phyloP scores from a whole-genome alignment of 2,113 vertebrate genomes.

The Fregata magnificens region DNA sequence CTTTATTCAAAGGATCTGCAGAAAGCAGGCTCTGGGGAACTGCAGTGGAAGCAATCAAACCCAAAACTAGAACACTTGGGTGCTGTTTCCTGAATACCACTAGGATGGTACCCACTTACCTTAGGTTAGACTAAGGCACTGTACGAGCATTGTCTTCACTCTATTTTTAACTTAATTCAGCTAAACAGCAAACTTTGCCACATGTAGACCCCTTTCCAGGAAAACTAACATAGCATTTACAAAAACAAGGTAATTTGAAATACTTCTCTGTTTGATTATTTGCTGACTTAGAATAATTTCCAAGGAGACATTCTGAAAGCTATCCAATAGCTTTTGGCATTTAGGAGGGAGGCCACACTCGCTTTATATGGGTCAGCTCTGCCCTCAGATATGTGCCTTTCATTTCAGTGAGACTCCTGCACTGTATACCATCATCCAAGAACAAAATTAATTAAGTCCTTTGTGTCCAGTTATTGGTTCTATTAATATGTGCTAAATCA shows the following conservation, averaged over 20 bases:
- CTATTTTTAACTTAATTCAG: neutral
- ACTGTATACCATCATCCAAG: neutral
- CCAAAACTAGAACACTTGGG: neutral
- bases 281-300: conserved; percentile 5
- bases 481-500: neutral
- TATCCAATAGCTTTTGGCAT: neutral
- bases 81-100: neutral
- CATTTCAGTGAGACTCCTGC: neutral
- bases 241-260: conserved; percentile 14
- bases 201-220: neutral
- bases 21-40: neutral
- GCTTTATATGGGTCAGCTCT: neutral
- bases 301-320: neutral
- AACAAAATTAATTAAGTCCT: conserved; percentile 1
- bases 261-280: neutral
- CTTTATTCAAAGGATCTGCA: neutral
- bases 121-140: neutral
- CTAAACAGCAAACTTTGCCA: neutral
- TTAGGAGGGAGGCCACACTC: neutral
- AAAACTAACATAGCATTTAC: neutral
- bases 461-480: neutral
- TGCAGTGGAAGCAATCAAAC: neutral
- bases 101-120: neutral
- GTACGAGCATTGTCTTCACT: neutral
- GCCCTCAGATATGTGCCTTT: neutral